Base-by-base conservation (phyloP, 2,113 vertebrate species). In the Dasyprocta punctata region DNA sequence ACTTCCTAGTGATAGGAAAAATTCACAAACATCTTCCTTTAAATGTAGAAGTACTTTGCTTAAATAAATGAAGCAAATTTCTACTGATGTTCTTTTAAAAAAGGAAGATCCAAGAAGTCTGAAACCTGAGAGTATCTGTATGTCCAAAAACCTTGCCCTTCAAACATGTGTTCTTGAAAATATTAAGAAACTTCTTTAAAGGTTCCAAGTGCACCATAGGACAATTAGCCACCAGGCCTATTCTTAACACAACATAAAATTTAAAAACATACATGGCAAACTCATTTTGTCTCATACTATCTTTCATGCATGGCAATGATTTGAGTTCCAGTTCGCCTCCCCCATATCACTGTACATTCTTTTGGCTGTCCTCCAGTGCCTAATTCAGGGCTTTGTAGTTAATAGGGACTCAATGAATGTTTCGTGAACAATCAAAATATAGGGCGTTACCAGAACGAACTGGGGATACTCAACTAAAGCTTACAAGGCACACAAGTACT, bases 401-500 rank as follows among this genome's bases (percentile, higher is more conserved):
- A 63, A 95, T 9, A 58, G 75, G 6, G 26, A 80, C 38, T 65
- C 80, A 33, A 11, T 80, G 49, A 91, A 87, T 8, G 91, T 0
- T 38, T 44, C 41, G 26, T 83, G 38, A 94, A 63, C 86, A 24
- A 93, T 91, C 17, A 89, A 83, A 84, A 84, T n/a, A 65, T 2
- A 58, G 3, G 3, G 83, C 16, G 11, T 91, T 33, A 86, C 3
- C 80, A n/a, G n/a, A 94, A 60, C 17, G 19, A 78, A 44, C 71
- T 58, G 1, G 60, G 14, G 3, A 52, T 54, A 54, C 22, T 94
- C 56, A 81, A 56, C 17, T 75, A 86, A 89, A 54, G 20, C 86
- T 81, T 44, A 86, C 78, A 97, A 97, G 89, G 96, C 96, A 97
- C 93, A 86, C 36, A 78, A 89, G 67, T 84, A 85, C n/a, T 90